Conservation (phyloP, 2,113 vertebrate species). For the Neoarius graeffei region DNA sequence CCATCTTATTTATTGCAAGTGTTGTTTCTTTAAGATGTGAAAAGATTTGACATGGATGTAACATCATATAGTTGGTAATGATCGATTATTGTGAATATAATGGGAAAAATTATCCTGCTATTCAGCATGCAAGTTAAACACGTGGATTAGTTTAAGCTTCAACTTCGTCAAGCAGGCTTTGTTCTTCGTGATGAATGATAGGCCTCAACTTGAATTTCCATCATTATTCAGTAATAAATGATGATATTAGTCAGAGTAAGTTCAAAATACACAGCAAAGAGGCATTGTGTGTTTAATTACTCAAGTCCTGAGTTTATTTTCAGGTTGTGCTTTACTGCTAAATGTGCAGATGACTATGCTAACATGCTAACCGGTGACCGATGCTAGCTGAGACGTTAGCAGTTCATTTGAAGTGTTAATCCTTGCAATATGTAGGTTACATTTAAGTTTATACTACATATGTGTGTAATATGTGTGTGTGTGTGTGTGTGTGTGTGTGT, state of each 20-base stretch:
- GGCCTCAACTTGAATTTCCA: not conserved
- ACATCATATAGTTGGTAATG: not conserved
- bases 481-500: too few relatives aligned
- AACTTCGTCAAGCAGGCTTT: not conserved
- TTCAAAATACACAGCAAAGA: not conserved
- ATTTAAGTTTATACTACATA: too few relatives aligned
- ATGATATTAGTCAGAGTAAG: not conserved
- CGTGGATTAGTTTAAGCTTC: not conserved
- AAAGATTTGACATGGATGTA: not conserved
- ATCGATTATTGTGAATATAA: not conserved
- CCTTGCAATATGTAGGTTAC: not conserved
- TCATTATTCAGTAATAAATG: not conserved
- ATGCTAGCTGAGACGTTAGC: too few relatives aligned
- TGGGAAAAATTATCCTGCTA: not conserved
- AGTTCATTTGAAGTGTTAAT: too few relatives aligned
- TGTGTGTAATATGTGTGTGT: too few relatives aligned
- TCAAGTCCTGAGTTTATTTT: not conserved
- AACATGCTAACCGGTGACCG: not conserved
- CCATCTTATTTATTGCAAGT: not conserved
- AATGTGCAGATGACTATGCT: not conserved
- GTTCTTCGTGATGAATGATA: too few relatives aligned
- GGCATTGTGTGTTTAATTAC: not conserved
- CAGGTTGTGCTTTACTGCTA: not conserved
- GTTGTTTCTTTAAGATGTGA: too few relatives aligned
- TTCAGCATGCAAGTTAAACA: not conserved